Evolutionary conservation across 2,888 invertebrate species (phyloP).

Genomic region (Tenthredo amoena): DNA sequence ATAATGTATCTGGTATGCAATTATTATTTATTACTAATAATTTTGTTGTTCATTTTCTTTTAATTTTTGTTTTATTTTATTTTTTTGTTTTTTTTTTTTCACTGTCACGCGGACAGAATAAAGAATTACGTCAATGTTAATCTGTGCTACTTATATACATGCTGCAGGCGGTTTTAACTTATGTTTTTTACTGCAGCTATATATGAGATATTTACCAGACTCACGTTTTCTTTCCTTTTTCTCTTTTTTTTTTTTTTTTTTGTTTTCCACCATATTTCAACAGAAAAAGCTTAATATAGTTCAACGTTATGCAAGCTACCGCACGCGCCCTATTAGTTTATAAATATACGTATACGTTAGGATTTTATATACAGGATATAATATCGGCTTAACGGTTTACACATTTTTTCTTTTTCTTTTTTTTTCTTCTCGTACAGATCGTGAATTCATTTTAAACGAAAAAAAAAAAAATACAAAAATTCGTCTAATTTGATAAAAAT

Average conservation of each 20-base stretch:
- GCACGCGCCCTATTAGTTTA: constrained; percentile 6
- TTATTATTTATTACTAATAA: background rate
- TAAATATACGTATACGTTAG: background rate
- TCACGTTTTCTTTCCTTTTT: background rate
- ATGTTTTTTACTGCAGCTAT: background rate
- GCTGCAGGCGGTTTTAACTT: background rate
- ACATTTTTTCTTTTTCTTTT: background rate
- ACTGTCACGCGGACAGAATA: background rate
- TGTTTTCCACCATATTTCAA: background rate
- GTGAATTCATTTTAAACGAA: background rate
- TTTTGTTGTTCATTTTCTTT: background rate
- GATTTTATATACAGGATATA: background rate
- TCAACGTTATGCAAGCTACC: constrained; percentile 26
- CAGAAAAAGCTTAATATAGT: constrained; percentile 40
- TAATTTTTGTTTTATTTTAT: background rate
- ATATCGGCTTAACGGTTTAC: background rate
- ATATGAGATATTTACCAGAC: background rate
- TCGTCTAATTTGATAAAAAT: background rate
- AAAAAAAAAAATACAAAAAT: background rate
- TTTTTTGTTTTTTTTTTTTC: background rate
- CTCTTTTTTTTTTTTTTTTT: background rate
- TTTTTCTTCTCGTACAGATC: background rate
- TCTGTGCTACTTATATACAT: background rate
- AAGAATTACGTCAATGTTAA: constrained; percentile 25
- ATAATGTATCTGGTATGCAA: background rate